Base-by-base conservation (phyloP, 2,888 invertebrate species). In the Heliconius cydno region DNA sequence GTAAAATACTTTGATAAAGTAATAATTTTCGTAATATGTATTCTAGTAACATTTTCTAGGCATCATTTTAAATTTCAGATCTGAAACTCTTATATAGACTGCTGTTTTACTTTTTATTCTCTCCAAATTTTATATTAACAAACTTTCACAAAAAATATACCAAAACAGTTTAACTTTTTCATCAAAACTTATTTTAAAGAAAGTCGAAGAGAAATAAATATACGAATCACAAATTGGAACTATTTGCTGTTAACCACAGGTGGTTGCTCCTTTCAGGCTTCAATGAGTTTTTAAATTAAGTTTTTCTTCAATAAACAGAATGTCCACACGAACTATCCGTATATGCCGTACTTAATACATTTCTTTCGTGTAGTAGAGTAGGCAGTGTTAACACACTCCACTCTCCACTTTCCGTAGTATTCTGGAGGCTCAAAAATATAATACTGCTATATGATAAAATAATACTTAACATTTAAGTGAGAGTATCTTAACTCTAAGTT, bases 161-260 rank as follows among this genome's bases (percentile, higher is more conserved):
- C n/a, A 1, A 25, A 60, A 73, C 38, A 60, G 9, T 60, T 60
- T 34, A 60, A 60, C n/a, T 38, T 73, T 38, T 60, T 73, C 12
- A 34, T 73, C 34, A 38, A 60, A 73, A 73, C 73, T 60, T 73
- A 73, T 73, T 73, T 60, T 60, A n/a, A n/a, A 73, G 25, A 73
- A 73, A 73, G 73, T 38, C 2, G n/a, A 72, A 60, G 73, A 60
- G 52, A 72, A 72, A 57, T 52, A 72, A 72, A 72, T 22, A 52
- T 72, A 72, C 52, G 57, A 57, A 57, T 72, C 6, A 72, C 52
- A 57, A 57, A 52, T 72, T 52, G 12, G 52, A n/a, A 3, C 6
- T 38, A 22, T 38, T 60, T 34, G 15, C 4, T 73, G 25, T 15
- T 19, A n/a, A 22, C 72, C 57, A 60, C 60, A 34, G 34, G 22